Base-by-base conservation (phyloP, 2,888 invertebrate genomes). In the Miltochrista miniata region DNA sequence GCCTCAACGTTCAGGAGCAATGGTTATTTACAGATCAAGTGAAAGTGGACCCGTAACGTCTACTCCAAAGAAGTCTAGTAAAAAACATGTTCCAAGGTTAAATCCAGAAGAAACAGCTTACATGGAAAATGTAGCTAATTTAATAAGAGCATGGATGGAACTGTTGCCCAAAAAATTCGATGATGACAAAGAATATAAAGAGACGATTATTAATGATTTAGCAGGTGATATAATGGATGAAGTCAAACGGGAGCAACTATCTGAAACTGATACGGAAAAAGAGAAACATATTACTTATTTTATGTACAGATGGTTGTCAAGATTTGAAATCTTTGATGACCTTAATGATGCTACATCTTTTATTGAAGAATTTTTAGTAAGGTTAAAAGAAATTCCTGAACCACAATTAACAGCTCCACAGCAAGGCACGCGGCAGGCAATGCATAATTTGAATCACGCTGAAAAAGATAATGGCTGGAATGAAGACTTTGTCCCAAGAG, bases 181-280 rank as follows among this genome's bases (percentile, higher is more conserved):
- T 39, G 70, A 75, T 12, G 71, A 81, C n/a, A 50, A 61, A 18
- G 55, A 61, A 7, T 81, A 64, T 30, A 81, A 76, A 57, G 69
- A 80, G 46, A 70, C 66, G 7, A 65, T 77, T 2, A 70, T 79
- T 1, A 56, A 65, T 38, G 80, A 83, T 54, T 68, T 83, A 53
- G 74, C 80, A 14, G 74, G 73, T 7, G 75, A 77, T 7, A 61
- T 83, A n/a, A 67, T 72, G 54, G 81, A 80, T 48, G 63, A 72
- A 49, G 53, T 58, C 3, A 82, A 79, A 53, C 38, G 74, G 37
- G 68, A 68, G 29, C 78, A 81, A 51, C 35, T 77, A 35, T 54
- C 64, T 35, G 56, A 67, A 7, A 30, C 59, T 43, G 51, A 61
- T n/a, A 49, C 41, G 7, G 69, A 76, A 35, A 66, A 55, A 37